A percentile compares a stretch with the other conserved stretches of the same genome.
Conservation (phyloP, 2,113 vertebrate species). For the Lampris megalopsis region DNA sequence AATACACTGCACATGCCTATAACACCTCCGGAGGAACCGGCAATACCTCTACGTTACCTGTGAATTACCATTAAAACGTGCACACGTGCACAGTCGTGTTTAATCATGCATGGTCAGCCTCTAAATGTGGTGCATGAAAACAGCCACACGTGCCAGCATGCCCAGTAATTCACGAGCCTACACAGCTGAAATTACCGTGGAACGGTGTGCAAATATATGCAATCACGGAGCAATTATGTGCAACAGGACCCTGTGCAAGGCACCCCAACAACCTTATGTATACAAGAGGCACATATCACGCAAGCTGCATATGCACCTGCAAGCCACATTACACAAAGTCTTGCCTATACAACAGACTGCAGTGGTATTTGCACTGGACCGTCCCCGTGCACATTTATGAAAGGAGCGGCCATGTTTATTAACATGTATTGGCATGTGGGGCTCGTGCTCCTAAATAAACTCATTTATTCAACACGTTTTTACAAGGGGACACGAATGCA, state of each 20-base stretch:
- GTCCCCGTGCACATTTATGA: conserved; percentile 51
- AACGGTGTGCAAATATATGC: too few species aligned
- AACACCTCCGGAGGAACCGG: too few species aligned
- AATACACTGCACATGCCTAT: conserved; percentile 1
- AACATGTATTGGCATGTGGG: conserved; percentile 49
- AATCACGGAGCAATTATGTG: not conserved
- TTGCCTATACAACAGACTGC: conserved; percentile 1
- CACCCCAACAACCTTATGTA: conserved; percentile 12
- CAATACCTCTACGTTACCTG: too few species aligned
- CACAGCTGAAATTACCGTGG: too few species aligned
- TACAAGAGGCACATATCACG: conserved; percentile 7
- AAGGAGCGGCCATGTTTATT: conserved; percentile 38
- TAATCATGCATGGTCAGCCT: conserved; percentile 11
- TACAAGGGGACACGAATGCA: conserved; percentile 44
- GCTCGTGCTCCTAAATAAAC: not conserved
- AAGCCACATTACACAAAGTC: conserved; percentile 10
- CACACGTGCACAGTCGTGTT: conserved; percentile 14
- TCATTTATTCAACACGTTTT: conserved; percentile 66
- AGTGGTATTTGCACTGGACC: conserved; percentile 51
- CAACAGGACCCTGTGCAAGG: conserved; percentile 9
- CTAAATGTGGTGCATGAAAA: conserved; percentile 6
- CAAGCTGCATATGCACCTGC: conserved; percentile 50
- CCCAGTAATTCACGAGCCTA: too few species aligned
- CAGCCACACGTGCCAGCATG: not conserved
- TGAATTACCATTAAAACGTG: not conserved